Evolutionary conservation across 2,888 invertebrate species (phyloP).

Genomic region (Pseudanteris insignis): DNA sequence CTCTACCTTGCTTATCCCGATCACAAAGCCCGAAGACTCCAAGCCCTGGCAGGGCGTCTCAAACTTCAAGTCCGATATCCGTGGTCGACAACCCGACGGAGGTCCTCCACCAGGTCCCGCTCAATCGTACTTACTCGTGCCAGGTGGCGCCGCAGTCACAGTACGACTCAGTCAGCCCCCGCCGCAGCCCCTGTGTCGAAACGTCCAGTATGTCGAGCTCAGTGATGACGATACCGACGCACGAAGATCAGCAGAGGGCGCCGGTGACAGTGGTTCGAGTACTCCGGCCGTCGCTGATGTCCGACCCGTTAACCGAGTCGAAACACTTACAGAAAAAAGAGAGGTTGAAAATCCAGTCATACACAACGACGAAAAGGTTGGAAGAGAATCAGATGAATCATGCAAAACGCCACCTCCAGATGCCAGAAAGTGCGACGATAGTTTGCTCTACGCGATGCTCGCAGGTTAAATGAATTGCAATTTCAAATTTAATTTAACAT

Average conservation of each 20-base stretch:
- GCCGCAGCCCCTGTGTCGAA: conserved; percentile 5
- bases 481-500: neutral
- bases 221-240: conserved; percentile 37
- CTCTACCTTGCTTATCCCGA: conserved; percentile 63
- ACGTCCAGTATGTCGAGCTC: conserved; percentile 48
- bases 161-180: conserved; percentile 12
- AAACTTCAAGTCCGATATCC: conserved; percentile 38
- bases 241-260: conserved; percentile 8
- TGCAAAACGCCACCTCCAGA: conserved; percentile 6
- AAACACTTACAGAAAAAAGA: too few species aligned
- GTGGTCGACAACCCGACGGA: conserved; percentile 20
- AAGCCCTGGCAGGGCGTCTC: conserved; percentile 45
- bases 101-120: neutral
- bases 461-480: conserved; percentile 46
- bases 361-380: conserved; percentile 31
- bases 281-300: conserved; percentile 9
- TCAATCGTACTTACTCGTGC: conserved; percentile 58
- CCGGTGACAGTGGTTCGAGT: conserved; percentile 23
- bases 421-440: conserved; percentile 29
- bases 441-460: conserved; percentile 59
- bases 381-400: conserved; percentile 10
- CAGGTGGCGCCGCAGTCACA: conserved; percentile 34
- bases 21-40: conserved; percentile 48
- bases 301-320: conserved; percentile 7
- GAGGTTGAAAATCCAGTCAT: conserved; percentile 2